Conservation (phyloP, 2,113 vertebrate genomes). For the Sialia sialis region DNA sequence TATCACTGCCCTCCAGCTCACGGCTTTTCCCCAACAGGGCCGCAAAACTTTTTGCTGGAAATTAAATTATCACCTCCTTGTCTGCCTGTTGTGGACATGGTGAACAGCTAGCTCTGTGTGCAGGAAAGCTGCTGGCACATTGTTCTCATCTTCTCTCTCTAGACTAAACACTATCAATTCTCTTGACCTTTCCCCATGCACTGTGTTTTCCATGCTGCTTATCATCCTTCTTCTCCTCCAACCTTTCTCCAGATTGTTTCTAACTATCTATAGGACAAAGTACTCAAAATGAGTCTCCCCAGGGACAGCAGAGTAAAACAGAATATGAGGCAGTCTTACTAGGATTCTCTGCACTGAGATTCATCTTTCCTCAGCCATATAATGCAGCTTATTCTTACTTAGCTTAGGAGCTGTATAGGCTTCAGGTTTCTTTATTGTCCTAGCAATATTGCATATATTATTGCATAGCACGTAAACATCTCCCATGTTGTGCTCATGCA, state of each 20-base stretch:
- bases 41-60: not conserved
- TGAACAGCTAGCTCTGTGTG: not conserved
- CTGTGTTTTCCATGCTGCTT: not conserved
- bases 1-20: not conserved
- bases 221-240: not conserved
- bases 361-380: not conserved
- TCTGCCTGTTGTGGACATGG: rapidly evolving
- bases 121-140: not conserved
- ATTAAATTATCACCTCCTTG: not conserved
- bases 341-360: not conserved
- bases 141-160: not conserved
- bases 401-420: not conserved
- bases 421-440: not conserved
- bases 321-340: not conserved
- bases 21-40: not conserved
- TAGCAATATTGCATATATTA: not conserved
- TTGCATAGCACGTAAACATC: not conserved
- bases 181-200: not conserved
- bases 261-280: not conserved
- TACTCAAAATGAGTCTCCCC: not conserved
- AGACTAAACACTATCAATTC: slow-evolving; percentile 14
- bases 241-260: not conserved
- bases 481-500: not conserved
- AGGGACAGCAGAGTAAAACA: not conserved
- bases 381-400: not conserved